phyloP scores from a whole-genome alignment of 2,113 vertebrate species.

The Ibidorhyncha struthersii region DNA sequence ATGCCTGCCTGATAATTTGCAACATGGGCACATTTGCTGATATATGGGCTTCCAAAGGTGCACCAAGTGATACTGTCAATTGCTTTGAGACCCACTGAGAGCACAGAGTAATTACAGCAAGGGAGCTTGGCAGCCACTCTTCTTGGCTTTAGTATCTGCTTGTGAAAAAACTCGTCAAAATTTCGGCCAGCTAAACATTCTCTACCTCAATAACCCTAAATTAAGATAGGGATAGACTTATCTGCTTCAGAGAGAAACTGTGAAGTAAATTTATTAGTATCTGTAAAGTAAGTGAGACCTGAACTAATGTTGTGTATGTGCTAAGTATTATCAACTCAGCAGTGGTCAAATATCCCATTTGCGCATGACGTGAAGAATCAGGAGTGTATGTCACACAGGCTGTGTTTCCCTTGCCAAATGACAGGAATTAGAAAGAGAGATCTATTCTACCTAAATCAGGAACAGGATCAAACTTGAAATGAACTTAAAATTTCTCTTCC shows the following conservation, averaged over 20 bases:
- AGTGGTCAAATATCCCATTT: not conserved
- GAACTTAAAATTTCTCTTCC: not conserved
- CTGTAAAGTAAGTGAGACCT: not conserved
- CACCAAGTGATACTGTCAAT: not conserved
- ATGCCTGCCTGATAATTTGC: constrained; percentile 16
- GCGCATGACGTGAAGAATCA: not conserved
- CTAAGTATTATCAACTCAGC: not conserved
- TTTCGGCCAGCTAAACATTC: not conserved
- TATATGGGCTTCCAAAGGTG: not conserved
- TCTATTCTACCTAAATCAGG: not conserved
- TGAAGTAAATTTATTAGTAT: not conserved
- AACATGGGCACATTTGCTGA: not conserved
- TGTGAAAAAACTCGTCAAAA: not conserved
- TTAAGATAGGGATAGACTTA: not conserved
- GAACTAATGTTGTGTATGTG: not conserved
- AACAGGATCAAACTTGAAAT: not conserved
- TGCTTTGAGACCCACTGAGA: not conserved
- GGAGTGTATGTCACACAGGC: not conserved
- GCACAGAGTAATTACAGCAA: not conserved
- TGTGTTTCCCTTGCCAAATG: not conserved
- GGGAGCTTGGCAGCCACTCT: not conserved
- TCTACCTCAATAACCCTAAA: not conserved
- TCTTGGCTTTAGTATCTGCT: not conserved
- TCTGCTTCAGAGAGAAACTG: not conserved
- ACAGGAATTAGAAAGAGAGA: not conserved